phyloP scores from a whole-genome alignment of 2,113 vertebrate species.

The Uropsilus gracilis region DNA sequence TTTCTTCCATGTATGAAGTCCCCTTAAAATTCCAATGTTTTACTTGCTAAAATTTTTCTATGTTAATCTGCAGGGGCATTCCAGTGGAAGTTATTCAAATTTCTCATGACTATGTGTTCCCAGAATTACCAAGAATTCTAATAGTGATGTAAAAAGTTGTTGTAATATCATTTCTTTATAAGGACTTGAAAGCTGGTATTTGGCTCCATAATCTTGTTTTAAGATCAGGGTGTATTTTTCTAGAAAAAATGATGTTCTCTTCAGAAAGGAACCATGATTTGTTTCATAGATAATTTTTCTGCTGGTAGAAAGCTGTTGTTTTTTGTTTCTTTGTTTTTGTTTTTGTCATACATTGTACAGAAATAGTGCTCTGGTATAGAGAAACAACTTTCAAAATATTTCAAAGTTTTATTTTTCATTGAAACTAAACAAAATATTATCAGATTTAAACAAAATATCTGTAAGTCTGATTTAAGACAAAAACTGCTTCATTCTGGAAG shows the following conservation, averaged over 20 bases:
- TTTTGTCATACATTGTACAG: conserved; percentile 17
- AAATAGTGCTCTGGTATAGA: neutral
- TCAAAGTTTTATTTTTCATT: conserved; percentile 27
- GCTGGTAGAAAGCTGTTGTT: neutral
- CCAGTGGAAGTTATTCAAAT: conserved; percentile 64
- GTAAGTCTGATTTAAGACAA: neutral
- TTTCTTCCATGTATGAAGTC: conserved; percentile 11
- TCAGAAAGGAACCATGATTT: conserved; percentile 45
- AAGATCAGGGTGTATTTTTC: conserved; percentile 42
- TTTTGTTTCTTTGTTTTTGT: too few species aligned
- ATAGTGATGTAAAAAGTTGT: conserved; percentile 20
- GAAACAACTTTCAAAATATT: conserved; percentile 35
- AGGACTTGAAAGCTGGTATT: conserved; percentile 41
- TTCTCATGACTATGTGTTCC: conserved; percentile 40
- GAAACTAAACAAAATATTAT: conserved; percentile 41
- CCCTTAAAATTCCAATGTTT: conserved; percentile 13
- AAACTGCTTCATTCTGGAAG: conserved; percentile 1
- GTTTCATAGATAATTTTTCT: conserved; percentile 9
- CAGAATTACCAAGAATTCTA: conserved; percentile 46
- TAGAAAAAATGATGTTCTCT: conserved; percentile 61
- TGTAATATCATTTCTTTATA: conserved; percentile 50
- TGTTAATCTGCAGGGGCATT: conserved; percentile 55
- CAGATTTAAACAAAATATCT: neutral
- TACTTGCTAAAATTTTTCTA: conserved; percentile 50
- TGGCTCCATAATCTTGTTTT: conserved; percentile 41